Evolutionary conservation across 2,888 invertebrate species (phyloP).

Genomic region (Trissoscelio sp.): DNA sequence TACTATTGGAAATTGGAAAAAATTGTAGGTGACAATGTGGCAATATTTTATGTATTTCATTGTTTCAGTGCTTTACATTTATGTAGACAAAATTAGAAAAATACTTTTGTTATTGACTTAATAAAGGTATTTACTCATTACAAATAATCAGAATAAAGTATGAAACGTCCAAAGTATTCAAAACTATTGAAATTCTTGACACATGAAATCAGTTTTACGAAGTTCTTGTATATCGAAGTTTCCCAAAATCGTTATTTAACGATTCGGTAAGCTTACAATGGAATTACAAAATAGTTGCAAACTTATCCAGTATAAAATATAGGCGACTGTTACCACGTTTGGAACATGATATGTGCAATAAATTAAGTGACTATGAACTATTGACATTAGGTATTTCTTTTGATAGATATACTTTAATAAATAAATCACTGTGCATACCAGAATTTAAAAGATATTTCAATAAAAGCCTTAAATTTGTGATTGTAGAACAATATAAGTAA

Average conservation of each 20-base stretch:
- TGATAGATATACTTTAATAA: neutral
- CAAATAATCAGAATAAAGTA: neutral
- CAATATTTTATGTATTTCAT: slow-evolving; percentile 21
- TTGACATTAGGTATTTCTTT: neutral
- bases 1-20: slow-evolving; percentile 14
- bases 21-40: slow-evolving; percentile 23
- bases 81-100: slow-evolving; percentile 21
- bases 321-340: slow-evolving; percentile 1
- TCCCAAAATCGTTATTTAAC: slow-evolving; percentile 25
- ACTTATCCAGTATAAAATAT: slow-evolving; percentile 1
- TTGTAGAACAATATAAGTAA: no score
- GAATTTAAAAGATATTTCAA: no score
- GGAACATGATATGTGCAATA: neutral
- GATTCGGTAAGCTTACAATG: slow-evolving; percentile 20
- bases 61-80: slow-evolving; percentile 18
- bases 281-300: slow-evolving; percentile 43
- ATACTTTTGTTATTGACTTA: slow-evolving; percentile 19
- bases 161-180: neutral
- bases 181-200: slow-evolving; percentile 8
- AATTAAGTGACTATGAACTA: neutral
- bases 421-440: neutral
- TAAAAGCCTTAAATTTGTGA: no score
- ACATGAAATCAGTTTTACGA: slow-evolving; percentile 5
- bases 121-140: neutral
- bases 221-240: slow-evolving; percentile 16